A percentile compares a stretch with the other conserved stretches of the same genome.
phyloP scores from a whole-genome alignment of 2,888 invertebrate species.

The Lepidocyrtoides sp. region DNA sequence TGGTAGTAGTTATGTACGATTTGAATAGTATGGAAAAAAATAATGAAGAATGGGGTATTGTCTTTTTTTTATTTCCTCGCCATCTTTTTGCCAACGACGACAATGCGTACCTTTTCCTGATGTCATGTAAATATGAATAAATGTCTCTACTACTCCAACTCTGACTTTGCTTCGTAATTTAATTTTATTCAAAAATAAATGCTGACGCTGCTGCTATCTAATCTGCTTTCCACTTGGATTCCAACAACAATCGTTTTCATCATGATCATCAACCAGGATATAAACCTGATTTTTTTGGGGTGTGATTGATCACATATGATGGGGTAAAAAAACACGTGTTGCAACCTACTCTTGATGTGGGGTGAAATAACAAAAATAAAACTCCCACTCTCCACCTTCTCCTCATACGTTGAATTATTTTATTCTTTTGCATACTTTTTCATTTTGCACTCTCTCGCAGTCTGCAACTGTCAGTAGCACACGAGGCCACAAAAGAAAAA shows the following conservation, averaged over 20 bases:
- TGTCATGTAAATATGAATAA: constrained; percentile 1
- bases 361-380: not conserved
- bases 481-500: not conserved
- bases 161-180: not conserved
- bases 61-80: constrained; percentile 55
- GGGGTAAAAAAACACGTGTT: constrained; percentile 15
- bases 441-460: not conserved
- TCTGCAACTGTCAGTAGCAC: constrained; percentile 27
- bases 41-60: constrained; percentile 77
- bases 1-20: constrained; percentile 4
- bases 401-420: not conserved
- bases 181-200: not conserved
- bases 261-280: not conserved
- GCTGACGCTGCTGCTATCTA: not conserved
- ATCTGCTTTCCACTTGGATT: constrained; percentile 13
- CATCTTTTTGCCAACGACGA: constrained; percentile 3
- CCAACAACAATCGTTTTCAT: not conserved
- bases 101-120: constrained; percentile 34
- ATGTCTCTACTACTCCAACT: not conserved
- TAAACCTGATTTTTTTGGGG: constrained; percentile 2
- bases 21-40: constrained; percentile 16
- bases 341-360: constrained; percentile 6
- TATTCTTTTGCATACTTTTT: not conserved
- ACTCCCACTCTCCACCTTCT: constrained; percentile 19
- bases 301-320: not conserved